A percentile compares a stretch with the other conserved stretches of the same genome.
Evolutionary conservation across 2,113 vertebrate genomes (phyloP).

Genomic region (Aix galericulata): DNA sequence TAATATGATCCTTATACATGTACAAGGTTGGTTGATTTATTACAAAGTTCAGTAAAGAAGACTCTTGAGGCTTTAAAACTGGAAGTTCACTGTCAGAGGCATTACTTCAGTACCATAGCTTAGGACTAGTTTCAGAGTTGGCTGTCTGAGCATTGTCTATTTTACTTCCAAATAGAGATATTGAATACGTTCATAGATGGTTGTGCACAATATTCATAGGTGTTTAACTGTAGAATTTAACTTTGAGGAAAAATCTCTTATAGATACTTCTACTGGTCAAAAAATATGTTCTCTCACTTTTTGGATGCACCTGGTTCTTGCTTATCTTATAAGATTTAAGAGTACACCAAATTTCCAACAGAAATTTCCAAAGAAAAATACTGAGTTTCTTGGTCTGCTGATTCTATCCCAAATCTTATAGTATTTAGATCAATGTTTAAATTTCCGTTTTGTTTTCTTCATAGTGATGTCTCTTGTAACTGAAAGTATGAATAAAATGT

Average conservation of each 20-base stretch:
- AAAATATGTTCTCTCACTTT: not conserved
- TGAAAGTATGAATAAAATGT: not conserved
- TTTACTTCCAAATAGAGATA: slow-evolving; percentile 42
- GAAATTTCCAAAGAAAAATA: not conserved
- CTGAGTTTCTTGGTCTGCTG: not conserved
- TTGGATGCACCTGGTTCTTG: not conserved
- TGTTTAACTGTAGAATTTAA: not conserved
- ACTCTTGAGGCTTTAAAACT: slow-evolving; percentile 2
- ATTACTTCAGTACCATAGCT: not conserved
- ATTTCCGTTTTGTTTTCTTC: not conserved
- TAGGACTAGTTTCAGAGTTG: slow-evolving; percentile 42
- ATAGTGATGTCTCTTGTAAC: not conserved
- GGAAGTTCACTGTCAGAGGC: not conserved
- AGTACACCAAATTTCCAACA: not conserved
- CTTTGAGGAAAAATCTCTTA: not conserved
- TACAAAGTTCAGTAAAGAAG: slow-evolving; percentile 48
- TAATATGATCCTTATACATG: slow-evolving; percentile 65
- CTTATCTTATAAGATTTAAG: not conserved
- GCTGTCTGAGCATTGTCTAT: slow-evolving; percentile 1
- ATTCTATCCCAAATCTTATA: not conserved
- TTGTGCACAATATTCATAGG: not conserved
- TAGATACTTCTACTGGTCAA: not conserved
- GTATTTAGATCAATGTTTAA: not conserved
- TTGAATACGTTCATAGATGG: not conserved
- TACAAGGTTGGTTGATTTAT: slow-evolving; percentile 42